Evolutionary conservation across 2,888 invertebrate genomes (phyloP), one percentile per base, ranked within the genome.

Genomic region (Tetheella fluctuosa): DNA sequence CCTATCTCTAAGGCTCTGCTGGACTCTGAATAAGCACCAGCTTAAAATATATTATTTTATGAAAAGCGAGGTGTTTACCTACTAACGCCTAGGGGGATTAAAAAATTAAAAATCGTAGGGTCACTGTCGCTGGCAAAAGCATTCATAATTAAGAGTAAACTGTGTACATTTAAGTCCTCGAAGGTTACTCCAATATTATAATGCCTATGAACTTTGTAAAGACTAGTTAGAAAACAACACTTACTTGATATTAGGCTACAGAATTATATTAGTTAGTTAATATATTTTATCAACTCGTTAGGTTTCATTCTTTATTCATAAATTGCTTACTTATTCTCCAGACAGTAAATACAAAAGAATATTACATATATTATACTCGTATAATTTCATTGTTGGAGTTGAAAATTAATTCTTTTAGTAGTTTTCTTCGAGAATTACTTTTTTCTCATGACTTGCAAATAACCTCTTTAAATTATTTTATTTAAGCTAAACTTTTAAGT

Each of bases 191-290:
- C 54, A 59, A 64, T 58, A 64, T 60, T 63, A 58, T 52, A 57
- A 59, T 59, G 64, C 64, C 64, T 69, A 30, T 63, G 60, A 67
- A 71, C 54, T 65, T 39, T 39, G 58, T 25, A 34, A 4, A 37
- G 58, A 54, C 54, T 65, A 54, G n/a, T n/a, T n/a, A n/a, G 61
- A 65, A 66, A n/a, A n/a, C n/a, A 39, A 34, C 34, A 13, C 13
- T 13, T 13, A 4, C 13, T 34, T 34, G 34, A 6, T 34, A 30
- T 7, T 28, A 6, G 5, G 28, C 5, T 28, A 30, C 34, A 34
- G n/a, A 39, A 39, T 39, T 39, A 39, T 39, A 15, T n/a, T n/a
- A 39, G n/a, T 39, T n/a, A 39, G n/a, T 39, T 15, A 39, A n/a
- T 39, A 39, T 34, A 34, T 2, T 34, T 34, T 34, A 34, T 34